Percentiles rank a stretch among this genome's conserved stretches.
Conservation (phyloP, 2,888 invertebrate genomes). For the Physocephala rufipes region DNA sequence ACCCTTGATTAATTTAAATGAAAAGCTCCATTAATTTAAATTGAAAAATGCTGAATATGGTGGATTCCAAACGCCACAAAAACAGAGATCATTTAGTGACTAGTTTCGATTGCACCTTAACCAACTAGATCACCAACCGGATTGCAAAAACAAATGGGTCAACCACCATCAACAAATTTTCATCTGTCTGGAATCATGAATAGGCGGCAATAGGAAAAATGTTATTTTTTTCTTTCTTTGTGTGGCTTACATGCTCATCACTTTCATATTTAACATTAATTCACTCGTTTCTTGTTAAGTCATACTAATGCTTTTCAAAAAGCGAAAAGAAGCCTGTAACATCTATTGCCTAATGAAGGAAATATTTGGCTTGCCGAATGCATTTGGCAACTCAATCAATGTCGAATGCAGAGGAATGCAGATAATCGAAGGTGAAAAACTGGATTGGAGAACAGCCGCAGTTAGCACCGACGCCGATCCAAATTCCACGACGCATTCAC, state of each 20-base stretch:
- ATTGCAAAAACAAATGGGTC: slow-evolving; percentile 6
- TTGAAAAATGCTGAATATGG: background rate
- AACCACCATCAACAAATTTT: background rate
- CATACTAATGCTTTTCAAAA: no score
- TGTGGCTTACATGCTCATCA: background rate
- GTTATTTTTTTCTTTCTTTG: background rate
- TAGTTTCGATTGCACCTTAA: background rate
- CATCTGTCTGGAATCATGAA: background rate
- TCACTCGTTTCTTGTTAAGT: no score
- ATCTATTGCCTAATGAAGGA: no score
- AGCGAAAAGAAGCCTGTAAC: background rate
- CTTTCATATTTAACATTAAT: background rate
- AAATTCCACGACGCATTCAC: background rate
- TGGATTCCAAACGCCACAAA: background rate
- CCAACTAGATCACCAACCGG: background rate
- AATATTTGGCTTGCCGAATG: no score
- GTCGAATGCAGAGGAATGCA: slow-evolving; percentile 27
- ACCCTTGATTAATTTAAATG: background rate
- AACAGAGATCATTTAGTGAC: no score
- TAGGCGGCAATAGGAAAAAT: slow-evolving; percentile 12
- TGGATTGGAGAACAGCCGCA: no score
- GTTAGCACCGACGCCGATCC: no score
- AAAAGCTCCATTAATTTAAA: no score
- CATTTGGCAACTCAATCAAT: slow-evolving; percentile 37
- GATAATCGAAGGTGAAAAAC: slow-evolving; percentile 38